These are phyloP conservation scores for Drosophila azteca DNA, from an alignment of 1,140 invertebrate genomes.

Conservation along the genomic window DNA sequence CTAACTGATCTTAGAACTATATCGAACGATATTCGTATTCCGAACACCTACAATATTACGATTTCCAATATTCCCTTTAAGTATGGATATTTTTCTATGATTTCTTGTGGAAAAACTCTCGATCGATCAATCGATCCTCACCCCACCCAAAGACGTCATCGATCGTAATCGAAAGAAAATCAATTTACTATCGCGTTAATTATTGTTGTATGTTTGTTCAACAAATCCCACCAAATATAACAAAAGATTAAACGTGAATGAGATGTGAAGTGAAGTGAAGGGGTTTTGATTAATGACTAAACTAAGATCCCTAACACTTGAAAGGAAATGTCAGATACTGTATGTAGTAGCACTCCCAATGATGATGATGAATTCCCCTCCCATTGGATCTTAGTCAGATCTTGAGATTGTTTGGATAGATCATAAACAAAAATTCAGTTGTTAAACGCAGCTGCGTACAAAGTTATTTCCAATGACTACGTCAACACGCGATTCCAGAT, in stretches of 20 bases:
- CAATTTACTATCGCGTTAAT: conserved; percentile 20
- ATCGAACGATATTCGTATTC: too few species aligned
- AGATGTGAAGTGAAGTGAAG: background rate
- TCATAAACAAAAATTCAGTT: conserved; percentile 30
- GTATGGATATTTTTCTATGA: background rate
- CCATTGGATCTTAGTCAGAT: conserved; percentile 20
- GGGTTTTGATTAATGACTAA: conserved; percentile 8
- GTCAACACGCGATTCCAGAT: conserved; percentile 42
- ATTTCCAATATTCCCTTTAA: too few species aligned
- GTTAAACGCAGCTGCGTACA: conserved; percentile 37
- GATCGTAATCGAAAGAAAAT: conserved; percentile 14
- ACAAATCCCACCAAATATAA: conserved; percentile 30
- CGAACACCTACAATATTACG: too few species aligned
- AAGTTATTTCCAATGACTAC: conserved; percentile 47
- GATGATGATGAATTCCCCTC: too few species aligned
- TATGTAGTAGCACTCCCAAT: too few species aligned
- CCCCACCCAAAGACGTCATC: conserved; percentile 16
- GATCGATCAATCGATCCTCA: too few species aligned
- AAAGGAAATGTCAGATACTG: conserved; percentile 1
- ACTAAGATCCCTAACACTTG: background rate
- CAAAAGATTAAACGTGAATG: conserved; percentile 14
- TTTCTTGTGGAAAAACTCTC: background rate
- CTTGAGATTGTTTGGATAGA: conserved; percentile 21
- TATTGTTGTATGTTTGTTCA: conserved; percentile 25
- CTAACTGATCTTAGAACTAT: too few species aligned